phyloP scores from a whole-genome alignment of 2,797 vertebrate genomes.

The Epinephelus awoara region DNA sequence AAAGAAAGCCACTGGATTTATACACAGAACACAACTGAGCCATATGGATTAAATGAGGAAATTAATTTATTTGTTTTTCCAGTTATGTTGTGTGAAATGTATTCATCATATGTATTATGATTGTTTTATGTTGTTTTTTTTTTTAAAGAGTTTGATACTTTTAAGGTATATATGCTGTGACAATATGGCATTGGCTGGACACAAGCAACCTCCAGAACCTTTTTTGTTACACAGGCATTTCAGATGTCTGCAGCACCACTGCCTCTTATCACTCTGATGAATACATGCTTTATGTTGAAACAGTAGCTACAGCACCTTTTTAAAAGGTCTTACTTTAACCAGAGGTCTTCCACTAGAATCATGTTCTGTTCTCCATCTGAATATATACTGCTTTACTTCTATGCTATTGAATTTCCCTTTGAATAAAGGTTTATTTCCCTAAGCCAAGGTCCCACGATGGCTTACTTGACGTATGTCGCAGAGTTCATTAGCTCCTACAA shows the following conservation, averaged over 20 bases:
- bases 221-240: not conserved
- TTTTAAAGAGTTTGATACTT: not conserved
- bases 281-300: not conserved
- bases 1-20: not conserved
- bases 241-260: not conserved
- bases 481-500: conserved; percentile 63
- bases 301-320: not conserved
- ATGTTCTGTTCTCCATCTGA: not conserved
- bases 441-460: conserved; percentile 24
- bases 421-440: conserved; percentile 35
- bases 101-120: not conserved
- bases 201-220: not conserved
- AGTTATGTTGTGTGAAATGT: not conserved
- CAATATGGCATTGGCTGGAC: not conserved
- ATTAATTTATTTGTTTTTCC: not conserved
- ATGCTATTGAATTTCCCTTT: conserved; percentile 38
- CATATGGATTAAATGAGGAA: not conserved
- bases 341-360: not conserved
- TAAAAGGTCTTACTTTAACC: not conserved
- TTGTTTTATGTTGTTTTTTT: not conserved
- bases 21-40: not conserved
- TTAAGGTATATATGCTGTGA: not conserved
- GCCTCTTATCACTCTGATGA: not conserved
- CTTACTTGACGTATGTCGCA: conserved; percentile 21
- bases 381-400: conserved; percentile 8